Percentiles rank a stretch among this genome's conserved stretches.
Evolutionary conservation across 2,113 vertebrate species (phyloP).

Genomic region (Gnathonemus longibarbis): DNA sequence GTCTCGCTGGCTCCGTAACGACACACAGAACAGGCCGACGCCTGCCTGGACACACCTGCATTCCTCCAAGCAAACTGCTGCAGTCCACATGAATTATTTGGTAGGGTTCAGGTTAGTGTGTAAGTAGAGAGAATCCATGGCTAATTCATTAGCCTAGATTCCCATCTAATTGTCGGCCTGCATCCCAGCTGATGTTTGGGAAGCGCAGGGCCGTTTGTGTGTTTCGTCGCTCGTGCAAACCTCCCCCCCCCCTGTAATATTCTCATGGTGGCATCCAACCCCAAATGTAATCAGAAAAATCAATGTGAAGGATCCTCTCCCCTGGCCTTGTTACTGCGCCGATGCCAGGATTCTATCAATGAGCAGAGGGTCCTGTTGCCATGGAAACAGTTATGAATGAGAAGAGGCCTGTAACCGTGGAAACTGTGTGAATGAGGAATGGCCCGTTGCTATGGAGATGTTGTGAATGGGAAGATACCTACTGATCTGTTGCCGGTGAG

Average conservation of each 20-base stretch:
- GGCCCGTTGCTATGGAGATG: conserved; percentile 62
- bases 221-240: neutral
- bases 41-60: neutral
- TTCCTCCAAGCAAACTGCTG: neutral
- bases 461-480: conserved; percentile 52
- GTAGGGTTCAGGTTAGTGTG: neutral
- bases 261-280: neutral
- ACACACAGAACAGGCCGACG: neutral
- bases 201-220: neutral
- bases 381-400: conserved; percentile 88
- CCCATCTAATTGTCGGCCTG: neutral
- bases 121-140: neutral
- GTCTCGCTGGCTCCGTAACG: neutral
- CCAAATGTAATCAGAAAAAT: neutral
- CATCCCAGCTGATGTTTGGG: neutral
- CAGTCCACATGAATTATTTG: neutral
- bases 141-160: neutral
- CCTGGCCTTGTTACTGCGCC: conserved; percentile 52
- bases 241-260: neutral
- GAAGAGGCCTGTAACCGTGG: conserved; percentile 74
- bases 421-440: conserved; percentile 76
- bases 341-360: conserved; percentile 79
- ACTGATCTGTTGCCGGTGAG: conserved; percentile 34
- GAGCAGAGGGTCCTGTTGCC: conserved; percentile 69
- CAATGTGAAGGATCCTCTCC: conserved; percentile 41